Conservation (phyloP, 30 jellyfish, hydroid and myxozoan species). For the Hydractinia symbiolongicarpus region DNA sequence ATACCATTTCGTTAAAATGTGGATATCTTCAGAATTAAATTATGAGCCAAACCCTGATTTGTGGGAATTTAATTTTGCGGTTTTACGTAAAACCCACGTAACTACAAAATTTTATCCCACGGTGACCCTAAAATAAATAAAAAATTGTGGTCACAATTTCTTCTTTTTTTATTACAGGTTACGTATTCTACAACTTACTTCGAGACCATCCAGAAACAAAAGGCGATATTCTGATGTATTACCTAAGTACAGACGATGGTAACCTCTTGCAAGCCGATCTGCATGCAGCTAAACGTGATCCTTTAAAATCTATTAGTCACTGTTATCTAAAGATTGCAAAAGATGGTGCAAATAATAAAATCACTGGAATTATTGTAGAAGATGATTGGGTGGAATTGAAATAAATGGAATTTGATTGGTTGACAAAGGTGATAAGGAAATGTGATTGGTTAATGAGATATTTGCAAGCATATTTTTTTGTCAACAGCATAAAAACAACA, state of each 20-base stretch:
- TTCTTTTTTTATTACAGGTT: conserved; percentile 11
- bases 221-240: conserved; percentile 13
- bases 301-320: conserved; percentile 10
- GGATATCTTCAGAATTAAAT: too few relatives aligned
- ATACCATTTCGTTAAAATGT: too few relatives aligned
- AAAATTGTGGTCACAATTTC: not conserved
- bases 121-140: too few relatives aligned
- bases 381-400: conserved; percentile 41
- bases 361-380: conserved; percentile 29
- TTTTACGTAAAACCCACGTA: too few relatives aligned
- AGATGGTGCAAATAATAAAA: not conserved
- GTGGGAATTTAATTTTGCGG: too few relatives aligned
- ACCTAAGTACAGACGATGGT: conserved; percentile 21
- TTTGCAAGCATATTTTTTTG: too few relatives aligned
- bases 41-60: too few relatives aligned
- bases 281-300: conserved; percentile 18
- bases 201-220: conserved; percentile 16
- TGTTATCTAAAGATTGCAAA: conserved; percentile 5
- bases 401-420: not conserved
- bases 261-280: not conserved
- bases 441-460: too few relatives aligned
- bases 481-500: too few relatives aligned
- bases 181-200: conserved; percentile 3
- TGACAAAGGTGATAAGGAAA: too few relatives aligned
- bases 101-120: too few relatives aligned